phyloP scores from a whole-genome alignment of 2,888 invertebrate species.

The Eupithecia centaureata region DNA sequence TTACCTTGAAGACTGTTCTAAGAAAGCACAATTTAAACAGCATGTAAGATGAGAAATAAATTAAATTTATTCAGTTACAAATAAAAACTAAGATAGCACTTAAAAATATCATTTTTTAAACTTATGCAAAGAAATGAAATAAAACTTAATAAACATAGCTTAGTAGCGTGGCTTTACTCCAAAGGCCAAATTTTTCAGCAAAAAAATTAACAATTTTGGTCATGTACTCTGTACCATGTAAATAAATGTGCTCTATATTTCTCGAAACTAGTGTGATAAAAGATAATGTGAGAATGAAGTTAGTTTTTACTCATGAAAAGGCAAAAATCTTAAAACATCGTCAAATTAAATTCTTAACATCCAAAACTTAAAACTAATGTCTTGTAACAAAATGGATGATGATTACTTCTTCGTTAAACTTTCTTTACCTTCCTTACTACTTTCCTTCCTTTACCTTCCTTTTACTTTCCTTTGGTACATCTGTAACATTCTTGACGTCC shows the following conservation, averaged over 20 bases:
- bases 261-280: too few relatives aligned
- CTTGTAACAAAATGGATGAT: neutral
- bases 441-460: neutral
- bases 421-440: neutral
- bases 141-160: neutral
- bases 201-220: neutral
- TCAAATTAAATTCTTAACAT: neutral
- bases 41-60: neutral
- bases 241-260: too few relatives aligned
- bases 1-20: slow-evolving; percentile 22
- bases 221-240: too few relatives aligned
- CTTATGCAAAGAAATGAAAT: neutral
- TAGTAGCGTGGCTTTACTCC: neutral
- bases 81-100: neutral
- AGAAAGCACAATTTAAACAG: slow-evolving; percentile 23
- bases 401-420: neutral
- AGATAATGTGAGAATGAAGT: too few relatives aligned
- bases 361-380: neutral
- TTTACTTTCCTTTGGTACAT: neutral
- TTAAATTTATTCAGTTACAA: neutral
- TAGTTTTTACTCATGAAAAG: neutral
- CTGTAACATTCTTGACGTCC: neutral
- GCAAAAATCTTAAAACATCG: neutral
- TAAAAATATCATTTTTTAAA: neutral
- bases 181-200: neutral